Conservation (phyloP, 2,888 invertebrate genomes). For the Tachystola acroxantha region DNA sequence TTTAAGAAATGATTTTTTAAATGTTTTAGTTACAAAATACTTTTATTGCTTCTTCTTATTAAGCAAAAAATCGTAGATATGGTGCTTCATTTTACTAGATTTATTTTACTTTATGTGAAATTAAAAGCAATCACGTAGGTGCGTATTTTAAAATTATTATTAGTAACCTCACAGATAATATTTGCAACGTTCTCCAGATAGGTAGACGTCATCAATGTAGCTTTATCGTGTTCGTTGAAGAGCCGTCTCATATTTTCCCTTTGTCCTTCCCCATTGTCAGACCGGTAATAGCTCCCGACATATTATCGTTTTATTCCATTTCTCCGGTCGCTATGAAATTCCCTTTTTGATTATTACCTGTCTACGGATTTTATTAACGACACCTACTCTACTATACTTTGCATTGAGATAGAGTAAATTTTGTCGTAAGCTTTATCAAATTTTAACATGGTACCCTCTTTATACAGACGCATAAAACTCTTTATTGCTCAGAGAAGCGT, state of each 20-base stretch:
- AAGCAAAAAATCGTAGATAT: too few relatives aligned
- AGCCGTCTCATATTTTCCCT: slow-evolving; percentile 56
- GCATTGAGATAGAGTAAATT: not conserved
- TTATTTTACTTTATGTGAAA: too few relatives aligned
- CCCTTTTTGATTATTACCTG: slow-evolving; percentile 51
- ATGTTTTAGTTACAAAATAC: too few relatives aligned
- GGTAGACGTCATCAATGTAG: slow-evolving; percentile 46
- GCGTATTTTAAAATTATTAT: too few relatives aligned
- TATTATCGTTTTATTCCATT: slow-evolving; percentile 69
- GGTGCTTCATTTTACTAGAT: too few relatives aligned
- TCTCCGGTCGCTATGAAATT: slow-evolving; percentile 54
- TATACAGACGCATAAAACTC: too few relatives aligned
- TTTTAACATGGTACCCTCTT: too few relatives aligned
- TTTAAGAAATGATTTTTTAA: slow-evolving; percentile 7
- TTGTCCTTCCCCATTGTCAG: slow-evolving; percentile 62
- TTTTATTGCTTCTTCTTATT: slow-evolving; percentile 11
- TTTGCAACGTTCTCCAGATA: slow-evolving; percentile 1
- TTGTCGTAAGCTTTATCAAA: slow-evolving; percentile 2
- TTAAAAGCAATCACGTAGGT: too few relatives aligned
- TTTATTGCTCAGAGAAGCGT: too few relatives aligned
- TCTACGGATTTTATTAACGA: slow-evolving; percentile 42
- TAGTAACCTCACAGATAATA: slow-evolving; percentile 18
- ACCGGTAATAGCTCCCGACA: slow-evolving; percentile 51
- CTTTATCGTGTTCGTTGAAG: slow-evolving; percentile 49
- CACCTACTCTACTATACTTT: slow-evolving; percentile 20